Evolutionary conservation across 2,797 vertebrate genomes (phyloP), one percentile per base, ranked within the genome.

Genomic region (Phyllotis vaccarum): DNA sequence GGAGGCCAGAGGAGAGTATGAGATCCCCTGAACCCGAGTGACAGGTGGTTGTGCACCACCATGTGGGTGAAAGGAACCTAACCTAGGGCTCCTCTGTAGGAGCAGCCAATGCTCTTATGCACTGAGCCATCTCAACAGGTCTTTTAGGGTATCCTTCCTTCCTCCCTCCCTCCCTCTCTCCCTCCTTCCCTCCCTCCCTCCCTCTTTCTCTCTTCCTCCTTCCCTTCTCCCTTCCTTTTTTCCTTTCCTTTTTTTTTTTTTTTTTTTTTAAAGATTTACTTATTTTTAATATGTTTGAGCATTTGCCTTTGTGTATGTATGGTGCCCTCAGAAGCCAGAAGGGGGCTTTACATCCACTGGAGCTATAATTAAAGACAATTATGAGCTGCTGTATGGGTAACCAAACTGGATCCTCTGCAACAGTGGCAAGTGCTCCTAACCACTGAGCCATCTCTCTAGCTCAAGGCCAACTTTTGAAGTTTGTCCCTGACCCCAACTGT

Each of bases 401-500:
- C 31, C 3, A 0, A 68, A 5, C 43, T 52, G 19, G 82, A 16
- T 68, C 31, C 11, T 64, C 43, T 49, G 19, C 29, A 85, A 85
- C 19, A 52, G 43, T 29, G 46, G 49, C 31, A 85, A 66, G 31
- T 49, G 82, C 40, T 49, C 34, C 22, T n/a, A 80, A 37, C 52
- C 2, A 1, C 19, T 58, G 24, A 29, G 16, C 3, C 21, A 11
- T 34, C 70, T 58, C 52, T 58, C 27, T 9, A 54, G 66, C 46
- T 29, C 75, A 79, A 90, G 21, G 43, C 9, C 66, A 87, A 22
- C 66, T 66, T 93, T 87, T 76, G 60, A 81, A 92, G 54, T 90
- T 62, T 82, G 62, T 78, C 88, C 68, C 21, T 66, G 64, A n/a
- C 31, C 31, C 19, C 21, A 27, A 24, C 31, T 56, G 31, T 40